A percentile compares a stretch with the other conserved stretches of the same genome.
These are phyloP conservation scores for Bimastos eiseni DNA, from an alignment of 2,888 invertebrate species.

Conservation along the genomic window DNA sequence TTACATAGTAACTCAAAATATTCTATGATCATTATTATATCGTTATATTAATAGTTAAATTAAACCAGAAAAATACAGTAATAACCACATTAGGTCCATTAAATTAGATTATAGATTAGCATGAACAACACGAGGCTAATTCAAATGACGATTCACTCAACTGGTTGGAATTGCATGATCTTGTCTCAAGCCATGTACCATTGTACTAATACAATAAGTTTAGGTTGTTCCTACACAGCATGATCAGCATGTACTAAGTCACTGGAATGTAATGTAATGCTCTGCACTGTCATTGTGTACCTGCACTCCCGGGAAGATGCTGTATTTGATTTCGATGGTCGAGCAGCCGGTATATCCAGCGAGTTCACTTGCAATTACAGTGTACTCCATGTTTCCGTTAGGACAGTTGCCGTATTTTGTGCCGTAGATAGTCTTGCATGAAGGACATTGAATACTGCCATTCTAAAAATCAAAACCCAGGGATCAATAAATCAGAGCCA, in stretches of 20 bases:
- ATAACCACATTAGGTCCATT: neutral
- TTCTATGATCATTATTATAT: too few relatives aligned
- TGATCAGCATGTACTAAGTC: too few relatives aligned
- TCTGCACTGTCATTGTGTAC: conserved; percentile 62
- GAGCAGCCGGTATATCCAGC: conserved; percentile 73
- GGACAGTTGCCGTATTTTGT: conserved; percentile 81
- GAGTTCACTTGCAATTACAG: conserved; percentile 59
- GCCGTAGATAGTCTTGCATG: conserved; percentile 83
- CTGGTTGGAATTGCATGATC: neutral
- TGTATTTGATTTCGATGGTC: conserved; percentile 82
- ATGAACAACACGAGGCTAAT: neutral
- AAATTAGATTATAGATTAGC: neutral
- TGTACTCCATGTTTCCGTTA: conserved; percentile 59
- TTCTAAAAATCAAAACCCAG: conserved; percentile 61
- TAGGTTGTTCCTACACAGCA: neutral
- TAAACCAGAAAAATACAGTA: neutral
- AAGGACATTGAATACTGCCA: conserved; percentile 81
- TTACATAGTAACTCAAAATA: neutral
- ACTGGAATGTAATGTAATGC: too few relatives aligned
- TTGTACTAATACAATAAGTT: neutral
- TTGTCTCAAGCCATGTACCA: neutral
- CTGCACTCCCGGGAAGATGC: conserved; percentile 84
- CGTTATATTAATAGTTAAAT: too few relatives aligned
- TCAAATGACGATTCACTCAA: neutral
- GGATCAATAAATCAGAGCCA: neutral